A percentile compares a stretch with the other conserved stretches of the same genome.
Evolutionary conservation across 2,797 vertebrate species (phyloP).

Genomic region (Centropyge bicolor): DNA sequence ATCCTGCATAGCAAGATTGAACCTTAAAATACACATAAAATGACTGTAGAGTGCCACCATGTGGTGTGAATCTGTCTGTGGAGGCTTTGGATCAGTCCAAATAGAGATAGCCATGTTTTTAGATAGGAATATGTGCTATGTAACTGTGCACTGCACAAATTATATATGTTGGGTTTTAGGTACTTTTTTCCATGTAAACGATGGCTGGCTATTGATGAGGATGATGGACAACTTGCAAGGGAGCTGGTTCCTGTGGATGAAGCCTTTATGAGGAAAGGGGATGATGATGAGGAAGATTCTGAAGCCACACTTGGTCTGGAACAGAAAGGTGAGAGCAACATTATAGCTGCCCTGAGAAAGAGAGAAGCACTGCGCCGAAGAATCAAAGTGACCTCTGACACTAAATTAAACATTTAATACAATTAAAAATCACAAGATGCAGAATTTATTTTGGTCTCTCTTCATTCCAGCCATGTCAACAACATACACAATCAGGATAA

Average conservation of each 20-base stretch:
- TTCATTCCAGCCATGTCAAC: constrained; percentile 92
- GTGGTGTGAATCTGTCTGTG: constrained; percentile 53
- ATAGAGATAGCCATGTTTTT: not conserved
- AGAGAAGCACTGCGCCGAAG: not conserved
- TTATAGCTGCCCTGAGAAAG: not conserved
- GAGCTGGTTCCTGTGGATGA: constrained; percentile 97
- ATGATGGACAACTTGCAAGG: constrained; percentile 94
- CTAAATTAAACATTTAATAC: not conserved
- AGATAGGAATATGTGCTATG: not conserved
- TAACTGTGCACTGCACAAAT: not conserved
- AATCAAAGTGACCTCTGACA: not conserved
- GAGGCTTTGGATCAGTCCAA: not conserved
- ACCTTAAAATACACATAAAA: not conserved
- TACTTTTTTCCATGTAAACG: constrained; percentile 97
- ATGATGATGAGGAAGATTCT: constrained; percentile 86
- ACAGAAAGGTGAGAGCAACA: constrained; percentile 90
- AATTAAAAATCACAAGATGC: not conserved
- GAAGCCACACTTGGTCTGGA: constrained; percentile 94
- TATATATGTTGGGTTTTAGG: constrained; percentile 75
- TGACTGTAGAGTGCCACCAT: constrained; percentile 59
- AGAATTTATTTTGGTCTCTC: not conserved
- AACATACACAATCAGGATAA: constrained; percentile 92
- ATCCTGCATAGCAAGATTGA: not conserved
- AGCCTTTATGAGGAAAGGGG: constrained; percentile 92
- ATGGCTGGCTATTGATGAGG: constrained; percentile 96